Conservation (phyloP, 1,140 invertebrate species). For the Goniozus legneri region DNA sequence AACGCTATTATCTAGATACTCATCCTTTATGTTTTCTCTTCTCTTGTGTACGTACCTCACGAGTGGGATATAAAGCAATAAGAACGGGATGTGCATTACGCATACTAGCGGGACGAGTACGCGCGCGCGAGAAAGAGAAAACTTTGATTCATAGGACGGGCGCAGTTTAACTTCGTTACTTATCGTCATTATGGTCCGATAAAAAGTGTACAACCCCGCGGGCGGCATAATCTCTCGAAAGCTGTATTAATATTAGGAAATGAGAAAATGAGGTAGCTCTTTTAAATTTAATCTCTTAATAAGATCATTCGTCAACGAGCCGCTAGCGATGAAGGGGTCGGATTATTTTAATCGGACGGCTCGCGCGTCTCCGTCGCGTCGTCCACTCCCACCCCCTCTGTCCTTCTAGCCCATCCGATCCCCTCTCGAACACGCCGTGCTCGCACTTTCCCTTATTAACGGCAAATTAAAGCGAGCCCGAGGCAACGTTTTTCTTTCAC, state of each 20-base stretch:
- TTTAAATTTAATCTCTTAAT: conserved; percentile 37
- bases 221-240: conserved; percentile 23
- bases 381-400: background rate
- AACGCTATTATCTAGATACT: no score
- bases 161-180: conserved; percentile 35
- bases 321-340: conserved; percentile 19
- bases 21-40: no score
- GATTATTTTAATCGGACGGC: conserved; percentile 28
- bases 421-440: no score
- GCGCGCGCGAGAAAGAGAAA: no score
- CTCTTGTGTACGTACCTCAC: no score
- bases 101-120: no score
- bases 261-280: conserved; percentile 26
- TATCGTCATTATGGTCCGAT: conserved; percentile 24
- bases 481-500: background rate
- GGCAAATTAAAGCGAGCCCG: conserved; percentile 9
- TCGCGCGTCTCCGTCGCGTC: conserved; percentile 4
- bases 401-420: no score
- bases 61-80: no score
- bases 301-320: conserved; percentile 35
- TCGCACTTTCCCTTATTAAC: conserved; percentile 15
- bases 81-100: no score
- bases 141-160: no score
- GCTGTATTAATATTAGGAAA: conserved; percentile 33
- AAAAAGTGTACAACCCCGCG: conserved; percentile 28